Evolutionary conservation across 2,797 vertebrate genomes (phyloP).

Genomic region (Champsocephalus esox): DNA sequence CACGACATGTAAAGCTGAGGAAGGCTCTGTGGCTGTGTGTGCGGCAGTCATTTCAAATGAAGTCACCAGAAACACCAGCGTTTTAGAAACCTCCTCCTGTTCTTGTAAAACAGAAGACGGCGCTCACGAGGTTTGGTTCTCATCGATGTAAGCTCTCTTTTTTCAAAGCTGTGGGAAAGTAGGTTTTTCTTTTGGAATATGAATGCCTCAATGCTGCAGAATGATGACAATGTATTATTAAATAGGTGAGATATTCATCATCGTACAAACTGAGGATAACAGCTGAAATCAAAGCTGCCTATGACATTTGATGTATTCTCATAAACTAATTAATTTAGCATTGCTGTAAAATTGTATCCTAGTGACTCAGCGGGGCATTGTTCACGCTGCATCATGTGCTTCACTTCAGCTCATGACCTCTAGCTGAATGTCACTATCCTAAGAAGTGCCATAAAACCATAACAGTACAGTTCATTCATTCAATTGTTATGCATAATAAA

Average conservation of each 20-base stretch:
- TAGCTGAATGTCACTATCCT: not conserved
- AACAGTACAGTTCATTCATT: slow-evolving; percentile 36
- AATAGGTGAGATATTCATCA: not conserved
- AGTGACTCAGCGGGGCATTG: slow-evolving; percentile 13
- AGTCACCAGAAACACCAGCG: slow-evolving; percentile 52
- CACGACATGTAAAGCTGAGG: slow-evolving; percentile 58
- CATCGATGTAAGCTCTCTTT: not conserved
- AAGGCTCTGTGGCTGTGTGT: slow-evolving; percentile 64
- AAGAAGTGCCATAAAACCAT: slow-evolving; percentile 10
- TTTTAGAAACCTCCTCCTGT: slow-evolving; percentile 65
- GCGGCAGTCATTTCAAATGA: slow-evolving; percentile 63
- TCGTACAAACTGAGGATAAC: not conserved
- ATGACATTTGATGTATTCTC: not conserved
- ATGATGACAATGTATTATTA: not conserved
- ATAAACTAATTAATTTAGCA: slow-evolving; percentile 22
- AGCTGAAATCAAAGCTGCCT: not conserved
- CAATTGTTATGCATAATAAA: slow-evolving; percentile 26
- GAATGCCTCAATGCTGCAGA: not conserved
- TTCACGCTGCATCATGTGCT: slow-evolving; percentile 32
- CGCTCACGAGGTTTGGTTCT: slow-evolving; percentile 30
- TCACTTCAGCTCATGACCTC: slow-evolving; percentile 25
- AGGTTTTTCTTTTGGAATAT: not conserved
- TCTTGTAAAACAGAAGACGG: slow-evolving; percentile 64
- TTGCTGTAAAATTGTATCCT: not conserved
- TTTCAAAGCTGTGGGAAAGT: not conserved